phyloP scores from a whole-genome alignment of 2,888 invertebrate species.

The Thecophora atra region DNA sequence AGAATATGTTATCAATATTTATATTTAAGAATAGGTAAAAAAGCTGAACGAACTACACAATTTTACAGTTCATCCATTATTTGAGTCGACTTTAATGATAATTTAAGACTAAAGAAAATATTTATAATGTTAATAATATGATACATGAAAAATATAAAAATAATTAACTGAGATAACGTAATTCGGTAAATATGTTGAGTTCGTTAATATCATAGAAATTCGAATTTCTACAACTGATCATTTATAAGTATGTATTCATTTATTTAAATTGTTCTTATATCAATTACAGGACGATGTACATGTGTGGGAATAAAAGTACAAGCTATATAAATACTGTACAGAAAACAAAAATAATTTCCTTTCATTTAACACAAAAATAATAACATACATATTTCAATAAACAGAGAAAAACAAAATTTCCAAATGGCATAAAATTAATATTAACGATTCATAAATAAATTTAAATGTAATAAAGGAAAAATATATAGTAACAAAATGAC shows the following conservation, averaged over 20 bases:
- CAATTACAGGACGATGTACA: constrained; percentile 1
- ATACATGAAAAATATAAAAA: constrained; percentile 9
- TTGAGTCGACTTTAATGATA: neutral
- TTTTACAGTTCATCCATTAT: constrained; percentile 9
- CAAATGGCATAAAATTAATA: no score
- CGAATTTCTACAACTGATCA: neutral
- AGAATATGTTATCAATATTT: constrained; percentile 13
- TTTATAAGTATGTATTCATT: neutral
- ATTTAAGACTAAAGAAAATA: neutral
- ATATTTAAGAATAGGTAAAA: constrained; percentile 31
- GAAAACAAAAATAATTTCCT: neutral
- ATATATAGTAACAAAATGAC: constrained; percentile 24
- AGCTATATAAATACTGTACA: constrained; percentile 32
- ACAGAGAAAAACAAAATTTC: neutral
- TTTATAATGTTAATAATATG: constrained; percentile 5
- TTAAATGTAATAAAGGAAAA: neutral
- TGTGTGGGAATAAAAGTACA: neutral
- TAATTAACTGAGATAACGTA: constrained; percentile 9
- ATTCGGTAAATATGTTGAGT: no score
- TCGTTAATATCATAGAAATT: no score
- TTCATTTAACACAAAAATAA: constrained; percentile 20
- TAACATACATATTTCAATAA: neutral
- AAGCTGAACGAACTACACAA: constrained; percentile 28
- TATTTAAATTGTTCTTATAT: constrained; percentile 4
- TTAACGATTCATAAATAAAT: no score